Conservation (phyloP, 2,888 invertebrate species). For the Caenorhabditis macrosperma region DNA sequence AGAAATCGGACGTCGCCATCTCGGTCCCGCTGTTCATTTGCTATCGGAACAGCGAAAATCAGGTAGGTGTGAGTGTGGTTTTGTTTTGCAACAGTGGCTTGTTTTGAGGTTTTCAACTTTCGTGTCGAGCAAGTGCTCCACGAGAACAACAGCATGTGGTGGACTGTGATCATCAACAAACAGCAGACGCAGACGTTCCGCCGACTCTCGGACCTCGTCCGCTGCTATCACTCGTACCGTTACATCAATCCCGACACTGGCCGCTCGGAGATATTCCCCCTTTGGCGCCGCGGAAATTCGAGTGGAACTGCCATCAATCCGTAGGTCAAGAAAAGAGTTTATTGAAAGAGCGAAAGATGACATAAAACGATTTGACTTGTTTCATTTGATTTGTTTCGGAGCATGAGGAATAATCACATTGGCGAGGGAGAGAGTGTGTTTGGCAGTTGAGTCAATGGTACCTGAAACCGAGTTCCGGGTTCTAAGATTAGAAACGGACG, state of each 20-base stretch:
- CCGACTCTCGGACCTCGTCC: slow-evolving; percentile 45
- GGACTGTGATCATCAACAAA: slow-evolving; percentile 57
- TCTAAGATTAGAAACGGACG: not conserved
- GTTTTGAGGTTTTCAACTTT: slow-evolving; percentile 46
- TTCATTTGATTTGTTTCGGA: not conserved
- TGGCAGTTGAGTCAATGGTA: not conserved
- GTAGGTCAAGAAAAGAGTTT: not conserved
- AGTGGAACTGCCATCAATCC: not conserved
- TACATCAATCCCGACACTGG: slow-evolving; percentile 45
- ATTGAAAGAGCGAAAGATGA: not conserved
- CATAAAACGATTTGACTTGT: not conserved
- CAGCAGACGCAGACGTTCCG: slow-evolving; percentile 51
- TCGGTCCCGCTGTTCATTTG: slow-evolving; percentile 49
- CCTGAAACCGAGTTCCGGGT: not conserved
- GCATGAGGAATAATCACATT: not conserved
- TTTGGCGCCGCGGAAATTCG: slow-evolving; percentile 30
- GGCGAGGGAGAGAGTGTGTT: not conserved
- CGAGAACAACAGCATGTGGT: slow-evolving; percentile 58
- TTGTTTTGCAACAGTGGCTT: not conserved
- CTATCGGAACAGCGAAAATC: slow-evolving; percentile 40
- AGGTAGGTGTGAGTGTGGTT: slow-evolving; percentile 17
- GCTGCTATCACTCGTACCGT: slow-evolving; percentile 55
- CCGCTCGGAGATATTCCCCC: slow-evolving; percentile 41
- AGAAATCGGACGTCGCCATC: slow-evolving; percentile 1
- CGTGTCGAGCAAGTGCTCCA: slow-evolving; percentile 47